Conservation (phyloP, 2,113 vertebrate genomes). For the Nematolebias whitei region DNA sequence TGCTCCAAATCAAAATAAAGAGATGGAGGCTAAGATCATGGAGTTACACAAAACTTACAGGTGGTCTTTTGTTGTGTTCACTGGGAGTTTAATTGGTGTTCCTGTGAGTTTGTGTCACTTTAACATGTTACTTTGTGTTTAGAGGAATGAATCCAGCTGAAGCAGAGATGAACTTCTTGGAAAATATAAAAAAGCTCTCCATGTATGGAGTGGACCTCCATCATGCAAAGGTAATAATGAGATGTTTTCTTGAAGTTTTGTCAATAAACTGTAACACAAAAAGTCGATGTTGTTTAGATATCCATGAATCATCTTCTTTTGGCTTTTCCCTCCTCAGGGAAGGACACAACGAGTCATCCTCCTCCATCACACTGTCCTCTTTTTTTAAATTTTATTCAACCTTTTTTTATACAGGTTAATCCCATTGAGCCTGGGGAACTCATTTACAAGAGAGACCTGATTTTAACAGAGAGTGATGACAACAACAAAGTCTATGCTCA, state of each 20-base stretch:
- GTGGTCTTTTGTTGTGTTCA: slow-evolving; percentile 34
- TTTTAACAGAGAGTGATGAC: no score
- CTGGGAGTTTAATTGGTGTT: background rate
- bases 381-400: no score
- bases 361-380: no score
- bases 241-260: background rate
- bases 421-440: no score
- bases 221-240: slow-evolving; percentile 87
- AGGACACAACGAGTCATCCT: no score
- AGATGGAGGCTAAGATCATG: slow-evolving; percentile 94
- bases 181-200: slow-evolving; percentile 97
- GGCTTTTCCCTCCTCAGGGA: no score
- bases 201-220: slow-evolving; percentile 99
- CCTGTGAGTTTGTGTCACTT: background rate
- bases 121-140: slow-evolving; percentile 33
- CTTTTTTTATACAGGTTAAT: no score
- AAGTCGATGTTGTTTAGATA: background rate
- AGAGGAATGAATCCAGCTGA: slow-evolving; percentile 97
- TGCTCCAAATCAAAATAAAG: slow-evolving; percentile 92
- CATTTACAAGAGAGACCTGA: no score
- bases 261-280: background rate
- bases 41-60: slow-evolving; percentile 94
- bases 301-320: no score
- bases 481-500: no score
- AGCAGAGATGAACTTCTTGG: slow-evolving; percentile 96